Conservation (phyloP, 2,113 vertebrate genomes). For the Xiphophorus hellerii region DNA sequence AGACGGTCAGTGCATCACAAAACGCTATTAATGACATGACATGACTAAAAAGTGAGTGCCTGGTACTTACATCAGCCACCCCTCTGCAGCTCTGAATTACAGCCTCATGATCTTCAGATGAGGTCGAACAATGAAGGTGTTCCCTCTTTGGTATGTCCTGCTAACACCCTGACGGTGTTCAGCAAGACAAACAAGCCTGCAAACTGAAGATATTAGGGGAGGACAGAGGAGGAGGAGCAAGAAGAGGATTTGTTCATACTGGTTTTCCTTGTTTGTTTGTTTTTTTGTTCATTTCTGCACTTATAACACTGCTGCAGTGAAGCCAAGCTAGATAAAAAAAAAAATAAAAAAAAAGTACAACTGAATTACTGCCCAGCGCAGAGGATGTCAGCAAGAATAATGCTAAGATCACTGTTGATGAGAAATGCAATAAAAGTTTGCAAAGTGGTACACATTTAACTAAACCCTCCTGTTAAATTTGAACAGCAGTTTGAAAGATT, state of each 20-base stretch:
- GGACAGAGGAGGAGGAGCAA: not conserved
- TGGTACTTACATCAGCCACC: slow-evolving; percentile 36
- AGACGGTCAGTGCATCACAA: not conserved
- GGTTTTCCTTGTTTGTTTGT: not conserved
- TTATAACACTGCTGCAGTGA: not conserved
- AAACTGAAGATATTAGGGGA: not conserved
- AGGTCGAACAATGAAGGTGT: not conserved
- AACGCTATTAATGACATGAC: not conserved
- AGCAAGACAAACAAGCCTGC: not conserved
- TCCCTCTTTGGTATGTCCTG: not conserved
- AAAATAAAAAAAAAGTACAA: not conserved
- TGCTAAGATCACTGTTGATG: too few species aligned
- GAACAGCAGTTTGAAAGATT: not conserved
- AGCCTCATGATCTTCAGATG: not conserved
- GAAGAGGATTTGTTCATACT: not conserved
- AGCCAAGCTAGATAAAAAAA: too few species aligned
- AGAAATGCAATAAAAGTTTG: too few species aligned
- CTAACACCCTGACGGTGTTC: slow-evolving; percentile 9
- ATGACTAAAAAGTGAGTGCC: not conserved
- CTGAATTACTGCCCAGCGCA: not conserved
- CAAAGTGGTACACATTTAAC: too few species aligned
- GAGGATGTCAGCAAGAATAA: too few species aligned
- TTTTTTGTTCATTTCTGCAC: not conserved
- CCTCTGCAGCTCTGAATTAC: not conserved
- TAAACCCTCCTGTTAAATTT: not conserved